Percentiles rank a stretch among this genome's conserved stretches.
Conservation (phyloP, 2,888 invertebrate genomes). For the Microplitis deprimator region DNA sequence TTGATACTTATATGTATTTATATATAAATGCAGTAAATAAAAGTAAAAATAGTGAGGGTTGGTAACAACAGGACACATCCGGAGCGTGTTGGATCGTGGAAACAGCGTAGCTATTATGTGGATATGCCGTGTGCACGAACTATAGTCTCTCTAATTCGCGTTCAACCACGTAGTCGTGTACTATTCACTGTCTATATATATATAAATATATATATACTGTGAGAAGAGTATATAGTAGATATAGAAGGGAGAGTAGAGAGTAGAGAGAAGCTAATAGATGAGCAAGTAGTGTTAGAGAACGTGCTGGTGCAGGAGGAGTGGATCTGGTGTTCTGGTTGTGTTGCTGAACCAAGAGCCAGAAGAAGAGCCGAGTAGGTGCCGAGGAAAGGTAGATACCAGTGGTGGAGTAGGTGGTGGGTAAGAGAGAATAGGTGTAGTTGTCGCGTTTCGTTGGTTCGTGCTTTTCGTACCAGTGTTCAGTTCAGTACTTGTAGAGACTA, state of each 20-base stretch:
- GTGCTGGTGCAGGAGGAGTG: constrained; percentile 21
- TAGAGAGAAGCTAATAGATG: neutral
- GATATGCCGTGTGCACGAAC: constrained; percentile 29
- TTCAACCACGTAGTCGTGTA: constrained; percentile 36
- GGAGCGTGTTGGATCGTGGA: constrained; percentile 26
- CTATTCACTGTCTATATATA: constrained; percentile 20
- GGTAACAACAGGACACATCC: constrained; percentile 32
- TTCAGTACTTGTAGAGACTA: neutral
- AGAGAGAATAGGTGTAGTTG: neutral
- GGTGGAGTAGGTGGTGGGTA: too few relatives aligned
- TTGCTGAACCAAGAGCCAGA: constrained; percentile 1
- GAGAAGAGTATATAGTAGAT: constrained; percentile 4
- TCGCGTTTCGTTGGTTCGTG: constrained; percentile 25
- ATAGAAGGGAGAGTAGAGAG: too few relatives aligned
- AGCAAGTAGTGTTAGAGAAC: neutral
- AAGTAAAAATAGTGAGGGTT: constrained; percentile 22
- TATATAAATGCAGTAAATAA: constrained; percentile 9
- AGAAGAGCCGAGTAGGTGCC: constrained; percentile 29
- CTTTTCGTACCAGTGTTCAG: constrained; percentile 35
- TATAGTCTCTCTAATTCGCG: constrained; percentile 40
- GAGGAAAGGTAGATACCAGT: constrained; percentile 15
- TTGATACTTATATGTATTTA: neutral
- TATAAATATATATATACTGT: neutral
- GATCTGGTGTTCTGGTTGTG: neutral
- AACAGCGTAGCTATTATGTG: constrained; percentile 36